A percentile compares a stretch with the other conserved stretches of the same genome.
Conservation (phyloP, 2,888 invertebrate genomes). For the Mycalesis mineus region DNA sequence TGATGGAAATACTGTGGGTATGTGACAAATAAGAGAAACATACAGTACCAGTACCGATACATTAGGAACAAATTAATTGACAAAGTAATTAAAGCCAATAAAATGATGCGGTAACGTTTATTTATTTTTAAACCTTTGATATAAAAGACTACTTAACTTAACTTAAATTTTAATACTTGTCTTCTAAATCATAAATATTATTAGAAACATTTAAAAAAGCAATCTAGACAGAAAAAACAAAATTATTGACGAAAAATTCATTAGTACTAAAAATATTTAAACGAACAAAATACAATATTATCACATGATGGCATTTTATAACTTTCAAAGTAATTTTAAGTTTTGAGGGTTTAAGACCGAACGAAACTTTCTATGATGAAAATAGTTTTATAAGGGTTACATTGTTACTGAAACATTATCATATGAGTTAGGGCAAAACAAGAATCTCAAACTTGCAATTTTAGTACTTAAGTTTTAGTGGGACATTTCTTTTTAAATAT, state of each 20-base stretch:
- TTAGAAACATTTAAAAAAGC: too few species aligned
- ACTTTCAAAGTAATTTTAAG: slow-evolving; percentile 13
- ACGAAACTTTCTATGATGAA: slow-evolving; percentile 11
- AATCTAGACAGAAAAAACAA: too few species aligned
- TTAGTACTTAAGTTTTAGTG: background rate
- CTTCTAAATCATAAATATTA: too few species aligned
- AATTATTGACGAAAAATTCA: too few species aligned
- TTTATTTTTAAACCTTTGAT: too few species aligned
- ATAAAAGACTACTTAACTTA: too few species aligned
- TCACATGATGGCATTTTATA: slow-evolving; percentile 7
- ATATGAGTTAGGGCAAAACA: slow-evolving; percentile 3
- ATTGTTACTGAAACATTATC: slow-evolving; percentile 9
- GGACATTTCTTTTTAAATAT: too few species aligned
- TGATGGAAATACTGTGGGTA: slow-evolving; percentile 57
- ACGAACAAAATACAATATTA: background rate
- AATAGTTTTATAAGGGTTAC: slow-evolving; percentile 17
- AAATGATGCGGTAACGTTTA: too few species aligned
- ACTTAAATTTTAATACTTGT: too few species aligned
- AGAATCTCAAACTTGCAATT: slow-evolving; percentile 1
- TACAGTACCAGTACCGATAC: background rate
- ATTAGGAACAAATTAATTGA: too few species aligned
- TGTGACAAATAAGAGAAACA: slow-evolving; percentile 35
- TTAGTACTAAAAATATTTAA: background rate
- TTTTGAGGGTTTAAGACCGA: slow-evolving; percentile 7
- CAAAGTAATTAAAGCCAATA: too few species aligned